Evolutionary conservation across 2,797 vertebrate species (phyloP).

Genomic region (Lepus oiostolus): DNA sequence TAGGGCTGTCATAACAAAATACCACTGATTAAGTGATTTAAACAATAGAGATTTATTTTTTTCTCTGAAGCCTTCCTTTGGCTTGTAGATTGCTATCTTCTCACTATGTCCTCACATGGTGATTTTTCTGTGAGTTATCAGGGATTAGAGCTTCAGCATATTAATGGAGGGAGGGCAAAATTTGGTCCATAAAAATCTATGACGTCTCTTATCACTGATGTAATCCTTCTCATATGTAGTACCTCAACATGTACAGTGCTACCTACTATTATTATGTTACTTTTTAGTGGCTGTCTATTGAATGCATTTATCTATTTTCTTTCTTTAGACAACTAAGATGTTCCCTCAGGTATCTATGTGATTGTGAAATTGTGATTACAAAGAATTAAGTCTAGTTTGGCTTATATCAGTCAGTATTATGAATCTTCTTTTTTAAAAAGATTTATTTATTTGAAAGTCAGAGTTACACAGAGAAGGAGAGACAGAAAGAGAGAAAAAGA

Average conservation of each 20-base stretch:
- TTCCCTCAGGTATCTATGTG: neutral
- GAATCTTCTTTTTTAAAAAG: too few relatives aligned
- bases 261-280: neutral
- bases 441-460: too few relatives aligned
- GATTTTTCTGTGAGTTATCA: neutral
- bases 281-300: slow-evolving; percentile 5
- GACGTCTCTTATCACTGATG: neutral
- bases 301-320: neutral
- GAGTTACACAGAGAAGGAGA: too few relatives aligned
- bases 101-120: slow-evolving; percentile 8
- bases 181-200: neutral
- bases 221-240: neutral
- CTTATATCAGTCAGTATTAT: neutral
- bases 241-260: neutral
- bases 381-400: neutral
- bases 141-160: neutral
- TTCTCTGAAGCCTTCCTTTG: neutral
- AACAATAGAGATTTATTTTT: slow-evolving; percentile 38
- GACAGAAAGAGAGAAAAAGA: too few relatives aligned
- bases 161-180: neutral
- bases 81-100: neutral
- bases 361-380: neutral
- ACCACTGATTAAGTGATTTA: neutral
- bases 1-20: slow-evolving; percentile 19
- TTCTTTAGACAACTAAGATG: slow-evolving; percentile 8